Conservation (phyloP, 2,113 vertebrate genomes). For the Catharus bicknelli region DNA sequence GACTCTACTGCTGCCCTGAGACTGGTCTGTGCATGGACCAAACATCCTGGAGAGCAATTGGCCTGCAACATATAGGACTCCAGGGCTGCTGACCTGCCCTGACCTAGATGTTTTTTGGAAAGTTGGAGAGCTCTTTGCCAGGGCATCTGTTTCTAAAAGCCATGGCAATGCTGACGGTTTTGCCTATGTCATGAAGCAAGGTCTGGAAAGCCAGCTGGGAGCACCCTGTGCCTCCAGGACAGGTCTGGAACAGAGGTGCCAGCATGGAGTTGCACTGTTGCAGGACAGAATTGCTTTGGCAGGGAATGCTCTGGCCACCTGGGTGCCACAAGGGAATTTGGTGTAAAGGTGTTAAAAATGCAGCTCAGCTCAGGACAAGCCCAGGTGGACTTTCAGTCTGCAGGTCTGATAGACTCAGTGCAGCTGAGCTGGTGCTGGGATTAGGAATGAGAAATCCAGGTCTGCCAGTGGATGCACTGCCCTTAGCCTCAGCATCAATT, state of each 20-base stretch:
- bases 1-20: fast-evolving
- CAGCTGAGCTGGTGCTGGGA: not conserved
- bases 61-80: fast-evolving
- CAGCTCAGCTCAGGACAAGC: not conserved
- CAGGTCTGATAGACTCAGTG: not conserved
- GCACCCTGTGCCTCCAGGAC: not conserved
- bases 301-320: not conserved
- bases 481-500: fast-evolving
- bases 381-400: fast-evolving
- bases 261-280: fast-evolving
- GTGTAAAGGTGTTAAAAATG: not conserved
- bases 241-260: fast-evolving
- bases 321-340: fast-evolving
- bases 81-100: not conserved
- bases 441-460: not conserved
- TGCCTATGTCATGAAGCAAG: fast-evolving
- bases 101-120: not conserved
- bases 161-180: fast-evolving
- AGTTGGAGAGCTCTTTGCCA: not conserved
- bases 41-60: not conserved
- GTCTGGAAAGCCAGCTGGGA: not conserved
- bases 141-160: not conserved
- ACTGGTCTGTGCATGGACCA: not conserved
- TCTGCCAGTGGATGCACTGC: fast-evolving
- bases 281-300: not conserved